Evolutionary conservation across 2,797 vertebrate species (phyloP).

Genomic region (Sebastes kiyomatsui): DNA sequence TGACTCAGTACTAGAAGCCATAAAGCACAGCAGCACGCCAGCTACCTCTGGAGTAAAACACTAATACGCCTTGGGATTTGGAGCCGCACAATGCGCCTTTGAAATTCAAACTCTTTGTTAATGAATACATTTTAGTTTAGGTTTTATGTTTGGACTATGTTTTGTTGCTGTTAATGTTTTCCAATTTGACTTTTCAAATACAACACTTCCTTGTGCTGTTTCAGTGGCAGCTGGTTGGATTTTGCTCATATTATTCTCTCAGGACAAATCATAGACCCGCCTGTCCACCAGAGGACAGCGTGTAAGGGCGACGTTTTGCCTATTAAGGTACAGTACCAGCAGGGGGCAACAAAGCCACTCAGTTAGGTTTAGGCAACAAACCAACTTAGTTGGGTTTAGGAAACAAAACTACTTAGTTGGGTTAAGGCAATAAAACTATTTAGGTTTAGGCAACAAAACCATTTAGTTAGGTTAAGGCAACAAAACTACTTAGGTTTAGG

Average conservation of each 20-base stretch:
- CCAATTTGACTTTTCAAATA: not conserved
- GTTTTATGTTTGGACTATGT: not conserved
- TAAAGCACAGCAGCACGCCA: conserved; percentile 7
- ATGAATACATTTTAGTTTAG: not conserved
- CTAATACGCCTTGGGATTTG: not conserved
- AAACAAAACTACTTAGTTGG: too few relatives aligned
- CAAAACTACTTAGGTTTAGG: too few relatives aligned
- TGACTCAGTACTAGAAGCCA: conserved; percentile 15
- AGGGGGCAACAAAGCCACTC: too few relatives aligned
- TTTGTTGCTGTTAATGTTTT: not conserved
- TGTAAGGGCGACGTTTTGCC: too few relatives aligned
- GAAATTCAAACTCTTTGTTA: not conserved
- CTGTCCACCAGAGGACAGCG: too few relatives aligned
- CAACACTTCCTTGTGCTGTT: not conserved
- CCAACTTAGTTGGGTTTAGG: too few relatives aligned
- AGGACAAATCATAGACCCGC: not conserved
- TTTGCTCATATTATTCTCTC: not conserved
- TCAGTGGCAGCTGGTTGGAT: not conserved
- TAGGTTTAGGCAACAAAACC: too few relatives aligned
- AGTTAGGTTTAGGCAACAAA: too few relatives aligned
- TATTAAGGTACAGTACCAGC: too few relatives aligned
- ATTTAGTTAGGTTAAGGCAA: too few relatives aligned
- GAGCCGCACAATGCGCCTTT: not conserved
- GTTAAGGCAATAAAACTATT: too few relatives aligned
- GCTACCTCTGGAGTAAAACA: conserved; percentile 23